Evolutionary conservation across 2,797 vertebrate genomes (phyloP).

Genomic region (Eutrigla gurnardus): DNA sequence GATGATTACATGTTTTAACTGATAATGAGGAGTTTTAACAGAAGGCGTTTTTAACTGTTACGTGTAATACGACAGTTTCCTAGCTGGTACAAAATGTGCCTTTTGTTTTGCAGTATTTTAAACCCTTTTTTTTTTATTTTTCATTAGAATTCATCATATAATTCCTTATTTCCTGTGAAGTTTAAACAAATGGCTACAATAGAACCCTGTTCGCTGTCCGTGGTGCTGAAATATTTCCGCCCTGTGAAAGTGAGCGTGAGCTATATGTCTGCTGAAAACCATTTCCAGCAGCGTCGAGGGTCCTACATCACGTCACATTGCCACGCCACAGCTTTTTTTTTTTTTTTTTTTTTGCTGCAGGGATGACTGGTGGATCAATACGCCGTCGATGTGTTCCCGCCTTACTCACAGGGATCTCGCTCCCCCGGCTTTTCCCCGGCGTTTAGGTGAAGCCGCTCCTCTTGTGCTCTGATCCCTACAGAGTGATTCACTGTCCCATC

Average conservation of each 20-base stretch:
- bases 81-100: background rate
- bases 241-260: background rate
- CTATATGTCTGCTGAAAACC: background rate
- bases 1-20: too few relatives aligned
- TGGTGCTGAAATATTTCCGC: background rate
- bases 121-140: too few relatives aligned
- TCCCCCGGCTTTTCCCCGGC: constrained; percentile 56
- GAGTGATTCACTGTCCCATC: constrained; percentile 68
- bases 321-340: background rate
- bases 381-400: constrained; percentile 58
- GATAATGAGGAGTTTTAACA: too few relatives aligned
- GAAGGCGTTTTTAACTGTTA: too few relatives aligned
- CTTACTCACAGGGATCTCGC: constrained; percentile 51
- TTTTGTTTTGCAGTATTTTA: too few relatives aligned
- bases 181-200: background rate
- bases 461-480: constrained; percentile 64
- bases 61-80: too few relatives aligned
- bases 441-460: constrained; percentile 59
- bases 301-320: background rate
- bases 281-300: too few relatives aligned
- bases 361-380: constrained; percentile 63
- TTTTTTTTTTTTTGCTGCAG: constrained; percentile 6
- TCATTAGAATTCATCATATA: background rate
- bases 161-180: background rate
- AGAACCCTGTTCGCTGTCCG: background rate